Percentiles rank a stretch among this genome's conserved stretches.
phyloP scores from a whole-genome alignment of 2,797 vertebrate genomes.

The Urophycis tenuis region DNA sequence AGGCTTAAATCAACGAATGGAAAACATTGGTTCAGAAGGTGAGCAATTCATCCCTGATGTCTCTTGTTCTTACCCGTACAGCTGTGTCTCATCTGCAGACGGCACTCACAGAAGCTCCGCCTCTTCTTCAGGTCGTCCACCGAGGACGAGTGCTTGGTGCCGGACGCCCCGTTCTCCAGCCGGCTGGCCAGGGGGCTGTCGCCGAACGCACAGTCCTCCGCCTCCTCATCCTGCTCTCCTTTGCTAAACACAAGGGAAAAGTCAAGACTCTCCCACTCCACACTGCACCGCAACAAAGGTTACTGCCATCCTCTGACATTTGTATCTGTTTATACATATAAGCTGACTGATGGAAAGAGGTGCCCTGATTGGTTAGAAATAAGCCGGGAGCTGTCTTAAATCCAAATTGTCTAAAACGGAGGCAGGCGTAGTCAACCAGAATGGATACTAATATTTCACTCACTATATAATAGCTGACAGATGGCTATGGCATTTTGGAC shows the following conservation, averaged over 20 bases:
- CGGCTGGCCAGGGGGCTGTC: slow-evolving; percentile 67
- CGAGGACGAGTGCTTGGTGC: slow-evolving; percentile 73
- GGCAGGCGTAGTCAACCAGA: no score
- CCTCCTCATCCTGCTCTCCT: slow-evolving; percentile 26
- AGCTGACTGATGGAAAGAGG: no score
- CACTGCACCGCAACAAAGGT: no score
- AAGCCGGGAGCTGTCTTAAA: no score
- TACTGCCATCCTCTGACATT: no score
- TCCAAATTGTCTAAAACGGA: no score
- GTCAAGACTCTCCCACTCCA: neutral
- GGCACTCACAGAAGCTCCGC: slow-evolving; percentile 65
- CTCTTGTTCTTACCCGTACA: slow-evolving; percentile 49
- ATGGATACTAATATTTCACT: no score
- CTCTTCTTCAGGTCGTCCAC: slow-evolving; percentile 73
- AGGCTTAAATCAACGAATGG: neutral
- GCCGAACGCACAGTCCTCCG: slow-evolving; percentile 58
- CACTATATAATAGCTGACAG: no score
- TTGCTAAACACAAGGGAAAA: neutral
- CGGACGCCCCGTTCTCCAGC: slow-evolving; percentile 72
- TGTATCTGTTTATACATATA: neutral
- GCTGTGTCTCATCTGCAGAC: slow-evolving; percentile 68
- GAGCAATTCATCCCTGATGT: neutral
- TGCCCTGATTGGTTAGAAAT: no score
- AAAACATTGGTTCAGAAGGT: neutral
- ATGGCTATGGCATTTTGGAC: no score